Evolutionary conservation across 37 sponge, comb jelly and placozoan genomes (phyloP).

Genomic region (Chondrosia reniformis): DNA sequence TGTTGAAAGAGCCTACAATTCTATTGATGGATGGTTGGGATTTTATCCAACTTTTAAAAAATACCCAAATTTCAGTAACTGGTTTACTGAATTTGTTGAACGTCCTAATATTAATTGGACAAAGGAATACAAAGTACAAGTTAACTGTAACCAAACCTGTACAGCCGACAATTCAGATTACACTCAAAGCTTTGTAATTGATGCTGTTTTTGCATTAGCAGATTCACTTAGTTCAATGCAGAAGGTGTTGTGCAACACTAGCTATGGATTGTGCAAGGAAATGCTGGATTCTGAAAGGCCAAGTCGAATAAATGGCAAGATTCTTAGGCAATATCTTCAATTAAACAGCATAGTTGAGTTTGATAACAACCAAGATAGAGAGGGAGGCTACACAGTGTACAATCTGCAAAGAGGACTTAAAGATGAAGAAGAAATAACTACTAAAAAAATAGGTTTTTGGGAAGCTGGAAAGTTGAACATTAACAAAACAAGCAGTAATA

Average conservation of each 20-base stretch:
- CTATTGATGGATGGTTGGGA: constrained; percentile 1
- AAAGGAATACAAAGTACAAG: too few relatives aligned
- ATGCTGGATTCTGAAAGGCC: not conserved
- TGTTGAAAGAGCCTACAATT: not conserved
- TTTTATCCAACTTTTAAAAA: not conserved
- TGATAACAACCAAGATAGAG: constrained; percentile 59
- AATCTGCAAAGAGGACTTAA: constrained; percentile 20
- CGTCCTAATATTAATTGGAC: too few relatives aligned
- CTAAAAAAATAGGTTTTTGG: not conserved
- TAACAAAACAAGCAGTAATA: not conserved
- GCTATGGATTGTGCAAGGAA: constrained; percentile 21
- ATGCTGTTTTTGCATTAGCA: constrained; percentile 78
- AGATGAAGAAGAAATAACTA: not conserved
- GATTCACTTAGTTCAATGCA: constrained; percentile 49
- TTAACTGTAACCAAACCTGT: too few relatives aligned
- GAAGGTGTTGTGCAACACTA: constrained; percentile 24
- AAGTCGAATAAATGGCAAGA: constrained; percentile 20
- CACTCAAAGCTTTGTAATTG: constrained; percentile 29
- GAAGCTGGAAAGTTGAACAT: not conserved
- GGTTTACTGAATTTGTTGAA: too few relatives aligned
- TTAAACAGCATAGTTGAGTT: constrained; percentile 17
- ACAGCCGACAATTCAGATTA: too few relatives aligned
- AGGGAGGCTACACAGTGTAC: constrained; percentile 25
- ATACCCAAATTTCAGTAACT: not conserved
- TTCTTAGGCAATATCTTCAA: constrained; percentile 29